Evolutionary conservation across 2,888 invertebrate genomes (phyloP).

Genomic region (Thelaira solivaga): DNA sequence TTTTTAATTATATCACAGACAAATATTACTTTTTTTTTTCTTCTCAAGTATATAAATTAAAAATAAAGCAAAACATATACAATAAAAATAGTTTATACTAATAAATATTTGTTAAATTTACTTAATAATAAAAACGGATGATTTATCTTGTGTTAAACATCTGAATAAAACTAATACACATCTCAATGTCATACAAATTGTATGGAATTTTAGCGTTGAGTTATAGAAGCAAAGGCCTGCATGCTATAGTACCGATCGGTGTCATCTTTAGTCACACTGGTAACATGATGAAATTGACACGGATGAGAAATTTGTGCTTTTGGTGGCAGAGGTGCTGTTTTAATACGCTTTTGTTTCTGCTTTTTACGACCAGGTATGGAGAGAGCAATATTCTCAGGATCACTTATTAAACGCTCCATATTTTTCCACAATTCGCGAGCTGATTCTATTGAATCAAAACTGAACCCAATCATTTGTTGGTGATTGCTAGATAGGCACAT

Average conservation of each 20-base stretch:
- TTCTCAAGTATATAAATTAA: slow-evolving; percentile 1
- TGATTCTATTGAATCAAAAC: slow-evolving; percentile 86
- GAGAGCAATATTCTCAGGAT: slow-evolving; percentile 87
- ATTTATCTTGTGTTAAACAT: neutral
- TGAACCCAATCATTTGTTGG: slow-evolving; percentile 85
- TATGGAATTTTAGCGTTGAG: slow-evolving; percentile 70
- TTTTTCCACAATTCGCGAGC: slow-evolving; percentile 84
- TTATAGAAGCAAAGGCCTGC: slow-evolving; percentile 80
- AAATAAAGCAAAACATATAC: neutral
- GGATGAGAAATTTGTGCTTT: slow-evolving; percentile 90
- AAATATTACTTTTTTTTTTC: slow-evolving; percentile 54
- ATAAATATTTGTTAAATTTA: slow-evolving; percentile 18
- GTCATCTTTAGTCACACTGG: slow-evolving; percentile 84
- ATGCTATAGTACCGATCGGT: slow-evolving; percentile 82
- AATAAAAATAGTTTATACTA: neutral
- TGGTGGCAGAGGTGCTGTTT: slow-evolving; percentile 82
- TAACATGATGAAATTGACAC: slow-evolving; percentile 90
- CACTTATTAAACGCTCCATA: slow-evolving; percentile 83
- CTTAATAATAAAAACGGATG: neutral
- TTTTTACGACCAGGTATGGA: slow-evolving; percentile 82
- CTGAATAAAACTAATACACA: neutral
- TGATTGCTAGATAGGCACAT: slow-evolving; percentile 88
- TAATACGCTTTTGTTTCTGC: slow-evolving; percentile 80
- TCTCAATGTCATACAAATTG: too few relatives aligned
- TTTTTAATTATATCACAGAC: slow-evolving; percentile 59